phyloP scores from a whole-genome alignment of 2,888 invertebrate species.

The Alloplasta piceator region DNA sequence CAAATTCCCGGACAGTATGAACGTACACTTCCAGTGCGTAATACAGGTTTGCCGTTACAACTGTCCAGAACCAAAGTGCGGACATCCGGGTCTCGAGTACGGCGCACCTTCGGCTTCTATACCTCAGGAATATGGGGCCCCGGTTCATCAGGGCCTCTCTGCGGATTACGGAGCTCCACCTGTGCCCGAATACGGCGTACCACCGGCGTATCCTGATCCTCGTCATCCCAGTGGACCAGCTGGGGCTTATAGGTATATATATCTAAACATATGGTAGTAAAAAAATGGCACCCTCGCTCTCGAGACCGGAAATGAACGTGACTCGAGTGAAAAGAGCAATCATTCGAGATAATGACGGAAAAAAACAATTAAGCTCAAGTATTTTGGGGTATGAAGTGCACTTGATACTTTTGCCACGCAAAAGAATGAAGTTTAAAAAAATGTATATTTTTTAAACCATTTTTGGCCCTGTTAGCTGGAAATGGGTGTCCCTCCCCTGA shows the following conservation, averaged over 20 bases:
- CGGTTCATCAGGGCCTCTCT: conserved; percentile 84
- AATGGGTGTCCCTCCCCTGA: too few species aligned
- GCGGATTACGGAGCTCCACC: conserved; percentile 90
- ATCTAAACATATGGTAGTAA: too few species aligned
- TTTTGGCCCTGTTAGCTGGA: too few species aligned
- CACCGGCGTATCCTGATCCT: conserved; percentile 94
- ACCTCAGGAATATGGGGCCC: conserved; percentile 88
- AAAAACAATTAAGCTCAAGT: too few species aligned
- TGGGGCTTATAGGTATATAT: conserved; percentile 86
- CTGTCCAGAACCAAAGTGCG: conserved; percentile 96
- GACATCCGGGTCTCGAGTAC: conserved; percentile 85
- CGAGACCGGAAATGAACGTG: background rate
- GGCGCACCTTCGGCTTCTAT: conserved; percentile 83
- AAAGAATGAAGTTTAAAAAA: too few species aligned
- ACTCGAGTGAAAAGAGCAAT: background rate
- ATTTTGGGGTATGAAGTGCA: too few species aligned
- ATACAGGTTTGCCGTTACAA: conserved; percentile 97
- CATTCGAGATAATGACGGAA: background rate
- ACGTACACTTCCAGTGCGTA: conserved; percentile 98
- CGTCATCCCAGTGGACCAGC: conserved; percentile 93
- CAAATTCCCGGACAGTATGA: conserved; percentile 98
- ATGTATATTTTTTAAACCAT: too few species aligned
- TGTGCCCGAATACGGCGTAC: conserved; percentile 89
- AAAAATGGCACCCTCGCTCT: too few species aligned
- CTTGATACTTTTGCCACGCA: too few species aligned